Percentiles rank a stretch among this genome's conserved stretches.
These are phyloP conservation scores for Varanus komodoensis DNA, from an alignment of 2,113 vertebrate species.

Conservation along the genomic window DNA sequence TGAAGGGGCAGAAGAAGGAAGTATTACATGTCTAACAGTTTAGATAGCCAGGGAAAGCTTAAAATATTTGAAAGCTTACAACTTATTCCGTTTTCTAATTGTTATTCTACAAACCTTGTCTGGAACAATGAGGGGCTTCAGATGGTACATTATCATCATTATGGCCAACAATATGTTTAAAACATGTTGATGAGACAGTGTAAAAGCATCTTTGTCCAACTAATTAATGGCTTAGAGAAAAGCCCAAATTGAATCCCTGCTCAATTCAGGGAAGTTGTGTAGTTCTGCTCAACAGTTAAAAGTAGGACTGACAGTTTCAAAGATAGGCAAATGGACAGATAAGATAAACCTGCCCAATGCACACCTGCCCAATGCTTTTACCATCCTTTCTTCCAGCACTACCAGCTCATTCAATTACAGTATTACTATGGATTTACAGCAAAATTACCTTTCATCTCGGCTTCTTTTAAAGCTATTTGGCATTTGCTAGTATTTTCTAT, in stretches of 20 bases:
- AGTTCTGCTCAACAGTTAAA: slow-evolving; percentile 61
- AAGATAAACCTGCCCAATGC: slow-evolving; percentile 51
- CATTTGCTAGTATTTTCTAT: slow-evolving; percentile 85
- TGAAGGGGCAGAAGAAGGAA: neutral
- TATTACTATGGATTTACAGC: slow-evolving; percentile 76
- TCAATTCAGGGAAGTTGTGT: slow-evolving; percentile 62
- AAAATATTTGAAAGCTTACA: slow-evolving; percentile 19
- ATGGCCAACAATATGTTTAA: slow-evolving; percentile 56
- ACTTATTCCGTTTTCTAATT: slow-evolving; percentile 11
- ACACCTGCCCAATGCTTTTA: slow-evolving; percentile 65
- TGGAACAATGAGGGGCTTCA: slow-evolving; percentile 6
- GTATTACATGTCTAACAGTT: slow-evolving; percentile 15
- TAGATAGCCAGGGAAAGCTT: neutral
- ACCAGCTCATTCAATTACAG: slow-evolving; percentile 70
- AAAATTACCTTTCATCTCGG: slow-evolving; percentile 80
- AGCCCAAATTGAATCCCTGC: slow-evolving; percentile 58
- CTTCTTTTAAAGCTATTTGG: slow-evolving; percentile 84
- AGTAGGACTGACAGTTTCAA: slow-evolving; percentile 64
- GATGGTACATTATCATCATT: slow-evolving; percentile 52
- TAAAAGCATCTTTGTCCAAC: slow-evolving; percentile 54
- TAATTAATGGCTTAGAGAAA: slow-evolving; percentile 68
- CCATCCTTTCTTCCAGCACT: slow-evolving; percentile 56
- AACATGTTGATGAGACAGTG: slow-evolving; percentile 54
- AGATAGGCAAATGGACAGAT: slow-evolving; percentile 55
- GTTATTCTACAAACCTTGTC: slow-evolving; percentile 6